Conservation (phyloP, 1,140 invertebrate genomes). For the Drosophila auraria region DNA sequence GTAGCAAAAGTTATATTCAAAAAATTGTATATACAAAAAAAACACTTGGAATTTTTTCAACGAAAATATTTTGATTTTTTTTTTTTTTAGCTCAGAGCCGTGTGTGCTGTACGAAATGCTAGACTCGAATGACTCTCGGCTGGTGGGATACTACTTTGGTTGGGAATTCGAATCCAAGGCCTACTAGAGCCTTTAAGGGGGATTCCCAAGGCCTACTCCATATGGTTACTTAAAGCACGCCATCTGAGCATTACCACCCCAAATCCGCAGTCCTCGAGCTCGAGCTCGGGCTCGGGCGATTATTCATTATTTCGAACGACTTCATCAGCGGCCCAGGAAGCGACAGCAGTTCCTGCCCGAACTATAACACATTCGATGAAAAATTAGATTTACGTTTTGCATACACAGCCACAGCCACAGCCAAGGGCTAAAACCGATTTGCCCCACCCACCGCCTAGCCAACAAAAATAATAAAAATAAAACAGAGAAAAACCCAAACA, state of each 20-base stretch:
- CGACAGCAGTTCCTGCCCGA: constrained; percentile 23
- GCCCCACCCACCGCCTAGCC: neutral
- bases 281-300: constrained; percentile 46
- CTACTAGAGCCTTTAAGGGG: neutral
- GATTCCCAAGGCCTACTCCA: constrained; percentile 12
- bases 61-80: too few species aligned
- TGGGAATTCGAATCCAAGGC: neutral
- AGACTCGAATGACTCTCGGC: neutral
- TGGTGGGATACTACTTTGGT: neutral
- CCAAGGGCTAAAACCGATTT: constrained; percentile 41
- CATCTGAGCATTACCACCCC: constrained; percentile 68
- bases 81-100: too few species aligned
- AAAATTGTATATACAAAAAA: too few species aligned
- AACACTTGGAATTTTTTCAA: too few species aligned
- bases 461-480: constrained; percentile 16
- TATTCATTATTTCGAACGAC: constrained; percentile 68
- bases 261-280: neutral
- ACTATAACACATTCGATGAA: constrained; percentile 74
- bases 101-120: neutral
- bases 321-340: constrained; percentile 41
- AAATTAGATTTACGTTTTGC: constrained; percentile 78
- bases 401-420: constrained; percentile 31
- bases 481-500: constrained; percentile 37
- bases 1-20: neutral
- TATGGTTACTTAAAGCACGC: constrained; percentile 58